Percentiles rank a stretch among this genome's conserved stretches.
These are phyloP conservation scores for Phengaris alcon DNA, from an alignment of 2,888 invertebrate species.

Conservation along the genomic window DNA sequence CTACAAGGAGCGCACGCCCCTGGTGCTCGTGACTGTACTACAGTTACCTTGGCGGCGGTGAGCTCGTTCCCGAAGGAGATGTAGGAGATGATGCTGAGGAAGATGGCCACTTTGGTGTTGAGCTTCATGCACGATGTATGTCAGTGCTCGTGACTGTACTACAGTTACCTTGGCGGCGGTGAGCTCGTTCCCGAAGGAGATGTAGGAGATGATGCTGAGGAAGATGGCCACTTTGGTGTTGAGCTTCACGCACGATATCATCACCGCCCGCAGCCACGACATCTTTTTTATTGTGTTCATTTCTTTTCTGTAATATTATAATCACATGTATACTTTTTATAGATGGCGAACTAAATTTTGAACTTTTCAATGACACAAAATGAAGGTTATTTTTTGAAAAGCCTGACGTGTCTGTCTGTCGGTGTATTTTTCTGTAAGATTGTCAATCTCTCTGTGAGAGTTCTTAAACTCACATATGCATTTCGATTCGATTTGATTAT, in stretches of 20 bases:
- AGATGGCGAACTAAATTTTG: too few relatives aligned
- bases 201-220: slow-evolving; percentile 84
- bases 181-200: slow-evolving; percentile 81
- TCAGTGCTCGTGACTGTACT: slow-evolving; percentile 5
- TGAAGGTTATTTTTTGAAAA: too few relatives aligned
- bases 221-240: slow-evolving; percentile 89
- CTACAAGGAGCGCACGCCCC: too few relatives aligned
- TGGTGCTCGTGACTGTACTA: too few relatives aligned
- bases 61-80: too few relatives aligned
- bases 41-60: too few relatives aligned
- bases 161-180: slow-evolving; percentile 81
- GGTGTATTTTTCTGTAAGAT: too few relatives aligned
- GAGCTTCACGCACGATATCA: slow-evolving; percentile 86
- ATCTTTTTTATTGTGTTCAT: slow-evolving; percentile 83
- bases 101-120: slow-evolving; percentile 83
- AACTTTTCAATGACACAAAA: too few relatives aligned
- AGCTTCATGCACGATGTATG: slow-evolving; percentile 84
- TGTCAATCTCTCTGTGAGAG: too few relatives aligned
- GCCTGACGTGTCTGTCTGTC: too few relatives aligned
- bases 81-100: neutral
- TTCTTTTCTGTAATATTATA: slow-evolving; percentile 77
- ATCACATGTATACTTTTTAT: slow-evolving; percentile 31
- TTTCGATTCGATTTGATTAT: too few relatives aligned
- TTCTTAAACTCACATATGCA: too few relatives aligned
- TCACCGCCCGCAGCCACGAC: slow-evolving; percentile 83